These are phyloP conservation scores for Platichthys flesus DNA, from an alignment of 2,113 vertebrate species.

Conservation along the genomic window DNA sequence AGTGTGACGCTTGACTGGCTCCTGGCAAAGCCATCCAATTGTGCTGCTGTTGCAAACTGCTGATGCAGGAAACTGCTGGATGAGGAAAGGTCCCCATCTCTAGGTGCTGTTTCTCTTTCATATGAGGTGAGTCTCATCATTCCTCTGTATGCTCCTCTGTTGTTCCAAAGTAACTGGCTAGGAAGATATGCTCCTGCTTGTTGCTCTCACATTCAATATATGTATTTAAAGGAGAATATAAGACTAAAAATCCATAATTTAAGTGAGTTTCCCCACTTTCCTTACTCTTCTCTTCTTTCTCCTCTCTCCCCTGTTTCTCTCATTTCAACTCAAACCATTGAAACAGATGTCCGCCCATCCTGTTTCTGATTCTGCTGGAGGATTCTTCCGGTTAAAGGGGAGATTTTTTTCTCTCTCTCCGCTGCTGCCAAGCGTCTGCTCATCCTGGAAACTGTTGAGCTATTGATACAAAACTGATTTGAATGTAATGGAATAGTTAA, in stretches of 20 bases:
- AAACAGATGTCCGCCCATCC: background rate
- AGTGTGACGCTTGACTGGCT: slow-evolving; percentile 69
- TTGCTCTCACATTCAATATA: background rate
- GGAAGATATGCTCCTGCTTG: background rate
- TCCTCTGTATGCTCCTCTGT: slow-evolving; percentile 2
- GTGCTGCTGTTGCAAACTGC: slow-evolving; percentile 49
- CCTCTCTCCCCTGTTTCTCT: background rate
- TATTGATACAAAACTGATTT: background rate
- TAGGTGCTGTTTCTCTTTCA: slow-evolving; percentile 27
- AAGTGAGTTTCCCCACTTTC: background rate
- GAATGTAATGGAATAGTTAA: background rate
- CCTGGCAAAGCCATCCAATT: slow-evolving; percentile 57
- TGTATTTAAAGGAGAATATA: background rate
- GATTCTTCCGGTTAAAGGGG: background rate
- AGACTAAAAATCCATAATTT: background rate
- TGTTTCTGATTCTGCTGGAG: background rate
- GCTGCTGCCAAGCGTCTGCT: background rate
- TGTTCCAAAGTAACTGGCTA: slow-evolving; percentile 16
- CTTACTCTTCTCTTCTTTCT: background rate
- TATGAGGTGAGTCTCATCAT: slow-evolving; percentile 32
- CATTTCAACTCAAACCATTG: background rate
- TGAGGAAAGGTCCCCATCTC: slow-evolving; percentile 56
- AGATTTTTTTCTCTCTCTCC: background rate
- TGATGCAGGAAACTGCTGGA: slow-evolving; percentile 61
- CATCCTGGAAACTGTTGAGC: background rate